Percentiles rank a stretch among this genome's conserved stretches.
These are phyloP conservation scores for Eulimnadia texana DNA, from an alignment of 1,140 invertebrate species.

Conservation along the genomic window DNA sequence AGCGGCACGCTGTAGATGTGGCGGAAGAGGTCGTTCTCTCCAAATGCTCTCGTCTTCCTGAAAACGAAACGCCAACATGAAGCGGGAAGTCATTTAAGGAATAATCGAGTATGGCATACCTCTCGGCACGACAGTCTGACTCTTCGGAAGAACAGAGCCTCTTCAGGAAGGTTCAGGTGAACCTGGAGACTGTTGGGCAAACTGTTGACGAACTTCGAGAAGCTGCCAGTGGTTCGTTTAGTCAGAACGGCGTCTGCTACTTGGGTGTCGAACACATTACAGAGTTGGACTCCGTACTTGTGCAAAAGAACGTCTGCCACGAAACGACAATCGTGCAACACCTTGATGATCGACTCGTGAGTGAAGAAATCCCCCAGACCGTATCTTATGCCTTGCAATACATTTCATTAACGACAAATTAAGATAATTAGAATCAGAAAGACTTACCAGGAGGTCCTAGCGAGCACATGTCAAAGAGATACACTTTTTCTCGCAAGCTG, in stretches of 20 bases:
- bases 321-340: slow-evolving; percentile 15
- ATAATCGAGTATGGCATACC: too few species aligned
- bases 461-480: slow-evolving; percentile 11
- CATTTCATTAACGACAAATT: too few species aligned
- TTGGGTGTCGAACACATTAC: slow-evolving; percentile 16
- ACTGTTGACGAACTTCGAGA: not conserved
- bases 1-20: not conserved
- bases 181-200: not conserved
- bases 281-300: slow-evolving; percentile 9
- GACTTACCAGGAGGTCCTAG: not conserved
- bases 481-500: not conserved
- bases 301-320: slow-evolving; percentile 11
- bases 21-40: slow-evolving; percentile 3
- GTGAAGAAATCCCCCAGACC: slow-evolving; percentile 8
- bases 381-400: not conserved
- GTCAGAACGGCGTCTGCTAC: not conserved
- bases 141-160: not conserved
- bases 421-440: too few species aligned
- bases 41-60: slow-evolving; percentile 14
- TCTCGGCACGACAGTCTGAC: too few species aligned
- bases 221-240: not conserved
- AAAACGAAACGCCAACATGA: not conserved
- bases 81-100: not conserved
- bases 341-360: slow-evolving; percentile 10
- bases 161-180: not conserved